phyloP scores from a whole-genome alignment of 1,140 invertebrate species.

The Mizuhopecten yessoensis region DNA sequence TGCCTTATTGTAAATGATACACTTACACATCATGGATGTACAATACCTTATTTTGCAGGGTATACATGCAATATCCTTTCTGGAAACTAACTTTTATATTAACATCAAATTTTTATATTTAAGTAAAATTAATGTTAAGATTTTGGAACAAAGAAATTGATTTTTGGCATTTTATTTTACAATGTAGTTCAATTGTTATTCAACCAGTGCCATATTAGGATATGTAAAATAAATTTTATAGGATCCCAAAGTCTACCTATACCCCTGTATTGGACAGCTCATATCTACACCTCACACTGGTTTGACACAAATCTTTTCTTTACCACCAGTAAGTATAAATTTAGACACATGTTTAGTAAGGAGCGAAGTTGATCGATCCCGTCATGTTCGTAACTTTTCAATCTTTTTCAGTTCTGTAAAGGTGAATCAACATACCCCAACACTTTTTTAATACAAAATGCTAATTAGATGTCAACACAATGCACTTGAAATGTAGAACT shows the following conservation, averaged over 20 bases:
- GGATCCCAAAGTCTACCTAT: background rate
- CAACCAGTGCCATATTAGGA: background rate
- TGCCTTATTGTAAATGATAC: too few relatives aligned
- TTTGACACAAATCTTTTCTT: background rate
- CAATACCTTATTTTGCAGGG: too few relatives aligned
- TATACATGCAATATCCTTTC: background rate
- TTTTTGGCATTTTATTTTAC: background rate
- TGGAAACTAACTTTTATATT: background rate
- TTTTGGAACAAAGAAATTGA: slow-evolving; percentile 30
- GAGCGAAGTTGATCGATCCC: background rate
- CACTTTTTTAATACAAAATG: background rate
- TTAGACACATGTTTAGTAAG: background rate
- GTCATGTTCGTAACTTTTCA: background rate
- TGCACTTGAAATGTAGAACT: background rate
- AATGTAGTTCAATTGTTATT: too few relatives aligned
- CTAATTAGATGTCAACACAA: background rate
- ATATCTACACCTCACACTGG: too few relatives aligned
- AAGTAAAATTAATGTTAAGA: too few relatives aligned
- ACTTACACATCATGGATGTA: too few relatives aligned
- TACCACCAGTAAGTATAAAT: too few relatives aligned
- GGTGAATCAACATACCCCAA: background rate
- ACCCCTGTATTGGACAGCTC: background rate
- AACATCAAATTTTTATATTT: too few relatives aligned
- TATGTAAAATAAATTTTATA: background rate
- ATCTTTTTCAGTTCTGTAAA: background rate